Base-by-base conservation (phyloP, 2,797 vertebrate genomes). In the Smutsia temminckii region DNA sequence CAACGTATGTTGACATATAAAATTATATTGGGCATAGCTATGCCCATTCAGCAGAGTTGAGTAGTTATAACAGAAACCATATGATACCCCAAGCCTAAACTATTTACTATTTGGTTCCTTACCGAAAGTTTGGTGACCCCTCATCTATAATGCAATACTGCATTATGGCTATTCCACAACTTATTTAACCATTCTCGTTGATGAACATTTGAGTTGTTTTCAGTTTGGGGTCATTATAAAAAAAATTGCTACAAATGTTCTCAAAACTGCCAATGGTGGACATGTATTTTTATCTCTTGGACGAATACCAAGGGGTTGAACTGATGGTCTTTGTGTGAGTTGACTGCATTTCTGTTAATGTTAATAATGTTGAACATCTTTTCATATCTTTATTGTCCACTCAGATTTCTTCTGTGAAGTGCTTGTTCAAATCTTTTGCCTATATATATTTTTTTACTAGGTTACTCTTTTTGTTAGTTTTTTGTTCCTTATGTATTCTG, bases 351-450 rank as follows among this genome's bases (percentile, higher is more conserved):
- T 61, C 53, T 23, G 27, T 72, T 59, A 80, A 49, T 72, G 69
- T 85, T 85, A 80, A 57, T 74, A 75, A 94, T 85, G 81, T 79
- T 72, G 74, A 87, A n/a, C n/a, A 90, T 64, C 46, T 68, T 91
- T 90, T 34, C 61, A 42, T 72, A n/a, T 72, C 5, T 88, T 75
- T 74, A 20, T 79, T 49, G 9, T 10, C 46, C 32, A 49, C 81
- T 96, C 55, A 59, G 0, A n/a, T 94, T 89, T 93, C n/a, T 85
- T 81, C 83, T 68, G 20, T 89, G 37, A 94, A 79, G 34, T 85
- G 0, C 21, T 68, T 85, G 0, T 85, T 90, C 29, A 83, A 85
- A 81, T 42, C 23, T 80, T 74, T 88, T 74, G 4, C 27, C 8
- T 18, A 13, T 40, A 46, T 84, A 40, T 40, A 40, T 80, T 34